Evolutionary conservation across 2,113 vertebrate genomes (phyloP).

Genomic region (Zosterops lateralis): DNA sequence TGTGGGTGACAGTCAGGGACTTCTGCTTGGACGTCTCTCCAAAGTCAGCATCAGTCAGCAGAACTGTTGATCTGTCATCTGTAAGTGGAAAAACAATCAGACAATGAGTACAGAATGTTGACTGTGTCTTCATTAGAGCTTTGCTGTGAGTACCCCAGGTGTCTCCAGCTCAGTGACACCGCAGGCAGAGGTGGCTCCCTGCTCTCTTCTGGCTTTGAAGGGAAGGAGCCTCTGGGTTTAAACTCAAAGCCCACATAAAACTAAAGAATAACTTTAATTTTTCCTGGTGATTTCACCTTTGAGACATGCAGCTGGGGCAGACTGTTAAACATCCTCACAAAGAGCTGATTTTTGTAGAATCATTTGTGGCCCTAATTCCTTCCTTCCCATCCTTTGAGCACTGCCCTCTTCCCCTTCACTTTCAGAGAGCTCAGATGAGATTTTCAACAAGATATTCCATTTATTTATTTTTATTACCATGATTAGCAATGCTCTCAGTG

Average conservation of each 20-base stretch:
- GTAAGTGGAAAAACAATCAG: background rate
- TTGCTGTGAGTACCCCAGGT: fast-evolving
- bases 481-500: background rate
- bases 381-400: background rate
- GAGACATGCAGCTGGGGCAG: background rate
- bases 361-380: background rate
- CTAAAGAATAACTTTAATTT: background rate
- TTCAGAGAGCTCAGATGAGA: background rate
- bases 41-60: slow-evolving; percentile 95
- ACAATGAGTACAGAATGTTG: background rate
- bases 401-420: background rate
- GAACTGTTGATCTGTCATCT: slow-evolving; percentile 96
- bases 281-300: background rate
- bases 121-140: background rate
- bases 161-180: background rate
- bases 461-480: background rate
- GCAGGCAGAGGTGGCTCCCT: background rate
- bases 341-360: background rate
- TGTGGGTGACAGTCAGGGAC: slow-evolving; percentile 96
- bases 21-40: slow-evolving; percentile 96
- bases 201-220: background rate
- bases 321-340: background rate
- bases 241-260: background rate
- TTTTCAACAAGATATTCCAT: background rate
- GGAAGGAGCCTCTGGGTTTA: background rate